These are phyloP conservation scores for Pandion haliaetus DNA, from an alignment of 2,113 vertebrate species.

Conservation along the genomic window DNA sequence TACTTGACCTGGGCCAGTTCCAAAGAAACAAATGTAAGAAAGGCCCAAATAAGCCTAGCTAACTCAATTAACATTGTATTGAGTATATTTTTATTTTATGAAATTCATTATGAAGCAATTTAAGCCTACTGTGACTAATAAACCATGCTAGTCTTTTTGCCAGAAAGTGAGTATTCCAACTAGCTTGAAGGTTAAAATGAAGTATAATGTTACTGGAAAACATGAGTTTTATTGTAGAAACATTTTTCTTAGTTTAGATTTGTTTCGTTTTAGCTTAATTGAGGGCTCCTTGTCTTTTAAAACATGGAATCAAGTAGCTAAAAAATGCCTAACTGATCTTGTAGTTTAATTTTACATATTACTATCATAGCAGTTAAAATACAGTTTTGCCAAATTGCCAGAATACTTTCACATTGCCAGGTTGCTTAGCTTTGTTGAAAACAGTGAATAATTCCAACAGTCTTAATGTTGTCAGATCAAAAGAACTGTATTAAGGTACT, in stretches of 20 bases:
- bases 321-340: background rate
- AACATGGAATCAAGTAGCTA: background rate
- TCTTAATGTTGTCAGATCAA: background rate
- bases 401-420: background rate
- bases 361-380: background rate
- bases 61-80: background rate
- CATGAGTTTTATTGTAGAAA: background rate
- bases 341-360: background rate
- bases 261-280: background rate
- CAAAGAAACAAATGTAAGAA: slow-evolving; percentile 15
- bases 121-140: background rate
- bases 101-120: background rate
- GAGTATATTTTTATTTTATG: background rate
- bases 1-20: background rate
- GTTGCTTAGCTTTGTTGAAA: background rate
- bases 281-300: background rate
- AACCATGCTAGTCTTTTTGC: background rate
- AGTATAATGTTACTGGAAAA: background rate
- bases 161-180: background rate
- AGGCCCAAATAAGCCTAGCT: background rate
- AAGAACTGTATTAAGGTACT: background rate
- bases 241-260: background rate
- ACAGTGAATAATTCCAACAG: background rate
- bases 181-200: background rate
- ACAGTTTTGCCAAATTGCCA: background rate